A percentile compares a stretch with the other conserved stretches of the same genome.
These are phyloP conservation scores for Ia io DNA, from an alignment of 2,113 vertebrate genomes.

Conservation along the genomic window DNA sequence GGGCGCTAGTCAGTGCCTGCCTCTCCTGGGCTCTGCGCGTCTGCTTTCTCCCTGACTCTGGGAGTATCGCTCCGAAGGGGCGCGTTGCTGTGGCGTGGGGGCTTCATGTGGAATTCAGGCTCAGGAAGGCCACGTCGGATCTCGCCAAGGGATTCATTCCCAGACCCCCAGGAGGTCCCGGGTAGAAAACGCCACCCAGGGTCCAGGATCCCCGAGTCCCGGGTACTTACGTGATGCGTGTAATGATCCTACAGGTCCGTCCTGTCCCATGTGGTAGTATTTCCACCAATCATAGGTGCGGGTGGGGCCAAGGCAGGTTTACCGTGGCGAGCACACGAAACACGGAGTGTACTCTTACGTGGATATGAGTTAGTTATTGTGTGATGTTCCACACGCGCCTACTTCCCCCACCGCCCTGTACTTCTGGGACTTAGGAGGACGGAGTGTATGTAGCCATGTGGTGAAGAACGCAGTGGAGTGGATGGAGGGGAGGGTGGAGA, in stretches of 20 bases:
- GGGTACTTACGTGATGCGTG: rapidly evolving
- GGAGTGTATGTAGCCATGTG: rapidly evolving
- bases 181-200: rapidly evolving
- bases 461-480: rapidly evolving
- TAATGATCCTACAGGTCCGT: rapidly evolving
- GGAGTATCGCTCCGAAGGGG: rapidly evolving
- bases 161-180: background rate
- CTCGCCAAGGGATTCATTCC: background rate
- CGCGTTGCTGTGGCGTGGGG: rapidly evolving
- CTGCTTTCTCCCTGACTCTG: rapidly evolving
- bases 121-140: background rate
- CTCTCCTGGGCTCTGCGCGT: rapidly evolving
- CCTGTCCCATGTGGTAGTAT: rapidly evolving
- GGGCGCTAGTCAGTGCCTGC: rapidly evolving
- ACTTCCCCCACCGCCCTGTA: background rate
- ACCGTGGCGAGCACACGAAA: background rate
- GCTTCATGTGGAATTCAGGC: background rate
- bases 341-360: background rate
- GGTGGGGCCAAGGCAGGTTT: background rate
- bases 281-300: rapidly evolving
- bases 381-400: background rate
- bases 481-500: rapidly evolving
- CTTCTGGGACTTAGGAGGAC: background rate
- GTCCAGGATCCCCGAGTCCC: background rate
- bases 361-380: rapidly evolving